Base-by-base conservation (phyloP, 1,140 invertebrate genomes). In the Drosophila quadrilineata region DNA sequence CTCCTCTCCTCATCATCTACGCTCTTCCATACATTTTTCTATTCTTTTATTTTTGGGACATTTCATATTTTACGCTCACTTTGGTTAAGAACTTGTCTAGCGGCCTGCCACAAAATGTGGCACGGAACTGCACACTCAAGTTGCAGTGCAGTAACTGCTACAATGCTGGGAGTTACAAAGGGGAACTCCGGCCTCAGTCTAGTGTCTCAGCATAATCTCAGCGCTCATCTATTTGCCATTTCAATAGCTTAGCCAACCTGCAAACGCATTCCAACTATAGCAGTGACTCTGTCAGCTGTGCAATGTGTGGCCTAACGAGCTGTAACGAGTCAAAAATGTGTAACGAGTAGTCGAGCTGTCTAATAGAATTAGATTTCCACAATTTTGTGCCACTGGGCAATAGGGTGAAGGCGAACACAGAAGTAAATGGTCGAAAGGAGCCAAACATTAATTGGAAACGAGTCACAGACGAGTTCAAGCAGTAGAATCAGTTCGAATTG, bases 41-140 rank as follows among this genome's bases (percentile, higher is more conserved):
- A 38, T 6, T 21, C 0, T 21, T 22, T 5, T 9, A 9, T 19
- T 46, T 19, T 31, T 71, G 52, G 43, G 41, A 36, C 50, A 68
- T 72, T 72, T 69, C 52, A 74, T 73, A 74, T 73, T 74, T 74
- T 35, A 74, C 64, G 57, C 52, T 73, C 41, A 29, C 45, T 56
- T 54, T 54, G 50, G 14, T 29, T 41, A 36, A 36, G 3, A 46
- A 40, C 21, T 57, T 64, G 41, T 26, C 60, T 38, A 17, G 12
- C 22, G 24, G 24, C 10, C 24, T 26, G 31, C 6, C 16, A 24
- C 10, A 17, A 53, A 53, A 46, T 31, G 46, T 50, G 8, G 45
- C 45, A 24, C 50, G 56, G 16, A 19, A 41, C 29, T 40, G 45
- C 21, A 21, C 16, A 16, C 29, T 14, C 16, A 26, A 50, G 14